Conservation (phyloP, 2,888 invertebrate species). For the Perithous albicinctus region DNA sequence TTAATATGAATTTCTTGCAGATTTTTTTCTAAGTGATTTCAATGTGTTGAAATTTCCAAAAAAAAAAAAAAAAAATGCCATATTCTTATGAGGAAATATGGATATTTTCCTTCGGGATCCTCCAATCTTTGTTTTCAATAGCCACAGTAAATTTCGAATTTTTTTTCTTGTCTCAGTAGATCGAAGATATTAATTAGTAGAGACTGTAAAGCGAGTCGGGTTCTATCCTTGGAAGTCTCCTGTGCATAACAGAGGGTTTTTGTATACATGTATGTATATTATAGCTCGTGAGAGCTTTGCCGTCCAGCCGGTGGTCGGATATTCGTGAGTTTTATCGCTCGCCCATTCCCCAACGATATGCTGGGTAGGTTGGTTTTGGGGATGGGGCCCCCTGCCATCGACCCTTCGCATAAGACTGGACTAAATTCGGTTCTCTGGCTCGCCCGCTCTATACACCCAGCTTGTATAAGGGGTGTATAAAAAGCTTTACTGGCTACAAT, state of each 20-base stretch:
- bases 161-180: neutral
- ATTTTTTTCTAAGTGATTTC: no score
- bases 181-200: slow-evolving; percentile 6
- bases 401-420: slow-evolving; percentile 58
- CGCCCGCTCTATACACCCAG: slow-evolving; percentile 56
- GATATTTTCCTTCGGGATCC: neutral
- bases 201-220: neutral
- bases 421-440: slow-evolving; percentile 64
- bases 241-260: slow-evolving; percentile 10
- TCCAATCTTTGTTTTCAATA: neutral
- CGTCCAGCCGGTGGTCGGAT: slow-evolving; percentile 65
- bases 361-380: slow-evolving; percentile 1
- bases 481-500: slow-evolving; percentile 71
- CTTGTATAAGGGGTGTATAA: slow-evolving; percentile 67
- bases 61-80: no score
- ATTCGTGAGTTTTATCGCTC: slow-evolving; percentile 65
- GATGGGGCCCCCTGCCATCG: neutral
- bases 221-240: neutral
- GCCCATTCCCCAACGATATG: slow-evolving; percentile 19
- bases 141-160: no score
- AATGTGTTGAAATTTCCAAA: no score
- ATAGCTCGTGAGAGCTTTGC: slow-evolving; percentile 53
- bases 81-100: no score
- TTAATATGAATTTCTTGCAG: no score
- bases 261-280: slow-evolving; percentile 46